Evolutionary conservation across 2,113 vertebrate genomes (phyloP).

Genomic region (Terrapene triunguis): DNA sequence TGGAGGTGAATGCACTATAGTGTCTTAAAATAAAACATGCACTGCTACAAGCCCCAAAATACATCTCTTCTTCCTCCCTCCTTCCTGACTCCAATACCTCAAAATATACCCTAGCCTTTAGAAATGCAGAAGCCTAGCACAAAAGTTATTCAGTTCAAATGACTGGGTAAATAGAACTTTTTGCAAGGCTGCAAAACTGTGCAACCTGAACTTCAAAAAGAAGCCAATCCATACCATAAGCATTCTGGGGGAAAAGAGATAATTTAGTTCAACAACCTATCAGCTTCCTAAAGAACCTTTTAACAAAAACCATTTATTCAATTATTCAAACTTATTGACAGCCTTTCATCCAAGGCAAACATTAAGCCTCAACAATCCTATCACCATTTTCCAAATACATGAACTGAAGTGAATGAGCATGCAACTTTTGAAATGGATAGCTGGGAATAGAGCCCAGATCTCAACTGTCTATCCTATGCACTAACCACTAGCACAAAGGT

Average conservation of each 20-base stretch:
- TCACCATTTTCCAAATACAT: neutral
- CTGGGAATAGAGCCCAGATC: neutral
- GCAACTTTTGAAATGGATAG: neutral
- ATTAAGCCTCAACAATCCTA: neutral
- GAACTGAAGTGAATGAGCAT: neutral
- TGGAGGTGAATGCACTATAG: neutral
- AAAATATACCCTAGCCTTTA: neutral
- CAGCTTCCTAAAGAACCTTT: neutral
- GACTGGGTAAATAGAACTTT: no score
- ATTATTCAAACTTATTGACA: neutral
- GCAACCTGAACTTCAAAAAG: neutral
- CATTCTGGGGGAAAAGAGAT: neutral
- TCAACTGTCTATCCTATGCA: neutral
- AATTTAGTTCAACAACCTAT: neutral
- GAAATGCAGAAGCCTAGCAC: neutral
- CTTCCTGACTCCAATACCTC: no score
- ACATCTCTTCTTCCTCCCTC: no score
- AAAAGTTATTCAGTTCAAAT: neutral
- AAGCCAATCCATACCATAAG: neutral
- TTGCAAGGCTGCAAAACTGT: no score
- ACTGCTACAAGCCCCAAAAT: neutral
- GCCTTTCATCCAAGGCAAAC: neutral
- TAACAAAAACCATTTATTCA: neutral
- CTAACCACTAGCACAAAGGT: neutral
- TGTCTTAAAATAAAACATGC: neutral